These are phyloP conservation scores for Eristalis intricaria DNA, from an alignment of 2,888 invertebrate genomes.

Conservation along the genomic window DNA sequence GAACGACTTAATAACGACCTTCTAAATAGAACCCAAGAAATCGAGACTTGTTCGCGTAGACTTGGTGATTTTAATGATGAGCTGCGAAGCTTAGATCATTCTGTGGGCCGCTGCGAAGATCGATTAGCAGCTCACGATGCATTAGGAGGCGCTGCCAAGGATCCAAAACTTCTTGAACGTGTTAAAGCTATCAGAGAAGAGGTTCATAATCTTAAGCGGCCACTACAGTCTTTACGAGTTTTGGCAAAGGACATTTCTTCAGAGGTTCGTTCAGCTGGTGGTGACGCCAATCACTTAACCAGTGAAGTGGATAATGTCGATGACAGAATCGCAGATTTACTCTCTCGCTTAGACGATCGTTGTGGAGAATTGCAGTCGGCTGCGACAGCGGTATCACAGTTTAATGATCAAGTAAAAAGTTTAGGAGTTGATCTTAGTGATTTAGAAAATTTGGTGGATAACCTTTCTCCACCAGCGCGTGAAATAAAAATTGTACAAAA, in stretches of 20 bases:
- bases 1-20: slow-evolving; percentile 92
- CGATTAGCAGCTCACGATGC: slow-evolving; percentile 87
- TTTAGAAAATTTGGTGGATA: slow-evolving; percentile 91
- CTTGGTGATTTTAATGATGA: slow-evolving; percentile 93
- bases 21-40: slow-evolving; percentile 79
- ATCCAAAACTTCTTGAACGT: slow-evolving; percentile 91
- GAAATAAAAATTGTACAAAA: slow-evolving; percentile 91
- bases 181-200: slow-evolving; percentile 93
- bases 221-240: slow-evolving; percentile 83
- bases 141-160: slow-evolving; percentile 88
- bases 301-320: slow-evolving; percentile 90
- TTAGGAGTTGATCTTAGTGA: slow-evolving; percentile 89
- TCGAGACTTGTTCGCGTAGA: slow-evolving; percentile 90
- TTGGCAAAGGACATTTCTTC: slow-evolving; percentile 89
- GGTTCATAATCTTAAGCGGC: slow-evolving; percentile 88
- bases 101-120: slow-evolving; percentile 94
- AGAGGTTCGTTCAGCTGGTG: slow-evolving; percentile 89
- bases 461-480: slow-evolving; percentile 92
- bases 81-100: slow-evolving; percentile 91
- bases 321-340: slow-evolving; percentile 89
- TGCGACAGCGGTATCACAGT: slow-evolving; percentile 92
- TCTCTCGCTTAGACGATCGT: slow-evolving; percentile 89
- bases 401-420: slow-evolving; percentile 92
- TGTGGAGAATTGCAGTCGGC: slow-evolving; percentile 91
- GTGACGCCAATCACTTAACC: slow-evolving; percentile 89